Evolutionary conservation across 2,888 invertebrate genomes (phyloP).

Genomic region (Agrenia bidenticulata): DNA sequence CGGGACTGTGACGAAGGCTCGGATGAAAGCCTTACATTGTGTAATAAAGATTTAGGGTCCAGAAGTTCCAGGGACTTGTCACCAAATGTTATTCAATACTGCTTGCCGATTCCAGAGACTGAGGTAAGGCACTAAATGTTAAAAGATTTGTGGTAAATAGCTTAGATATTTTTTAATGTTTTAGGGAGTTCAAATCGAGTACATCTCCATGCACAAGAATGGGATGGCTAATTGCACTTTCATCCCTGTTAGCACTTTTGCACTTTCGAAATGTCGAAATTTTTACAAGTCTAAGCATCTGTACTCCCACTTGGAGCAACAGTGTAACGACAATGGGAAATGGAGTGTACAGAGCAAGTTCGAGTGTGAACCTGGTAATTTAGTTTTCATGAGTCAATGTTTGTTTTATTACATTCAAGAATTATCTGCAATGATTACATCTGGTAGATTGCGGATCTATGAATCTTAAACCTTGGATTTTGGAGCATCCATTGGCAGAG

Average conservation of each 20-base stretch:
- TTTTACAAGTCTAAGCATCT: slow-evolving; percentile 42
- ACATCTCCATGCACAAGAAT: slow-evolving; percentile 26
- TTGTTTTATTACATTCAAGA: background rate
- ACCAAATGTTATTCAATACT: slow-evolving; percentile 3
- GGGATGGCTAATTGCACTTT: slow-evolving; percentile 26
- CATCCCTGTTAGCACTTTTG: slow-evolving; percentile 40
- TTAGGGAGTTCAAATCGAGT: slow-evolving; percentile 40
- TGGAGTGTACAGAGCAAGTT: slow-evolving; percentile 31
- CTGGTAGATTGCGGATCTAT: slow-evolving; percentile 40
- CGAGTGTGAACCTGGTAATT: slow-evolving; percentile 40
- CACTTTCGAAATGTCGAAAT: slow-evolving; percentile 34
- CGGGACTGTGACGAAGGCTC: slow-evolving; percentile 38
- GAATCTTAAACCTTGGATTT: slow-evolving; percentile 15
- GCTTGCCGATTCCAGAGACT: slow-evolving; percentile 14
- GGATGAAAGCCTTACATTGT: slow-evolving; percentile 29
- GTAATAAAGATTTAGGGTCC: slow-evolving; percentile 13
- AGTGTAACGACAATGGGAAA: slow-evolving; percentile 39
- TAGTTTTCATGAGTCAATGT: background rate
- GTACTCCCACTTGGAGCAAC: slow-evolving; percentile 37
- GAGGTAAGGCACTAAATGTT: too few species aligned
- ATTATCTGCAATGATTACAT: too few species aligned
- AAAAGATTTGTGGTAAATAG: too few species aligned
- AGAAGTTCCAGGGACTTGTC: slow-evolving; percentile 21
- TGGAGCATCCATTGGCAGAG: slow-evolving; percentile 22
- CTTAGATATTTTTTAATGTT: background rate